Conservation (phyloP, 2,113 vertebrate genomes). For the Vimba vimba region DNA sequence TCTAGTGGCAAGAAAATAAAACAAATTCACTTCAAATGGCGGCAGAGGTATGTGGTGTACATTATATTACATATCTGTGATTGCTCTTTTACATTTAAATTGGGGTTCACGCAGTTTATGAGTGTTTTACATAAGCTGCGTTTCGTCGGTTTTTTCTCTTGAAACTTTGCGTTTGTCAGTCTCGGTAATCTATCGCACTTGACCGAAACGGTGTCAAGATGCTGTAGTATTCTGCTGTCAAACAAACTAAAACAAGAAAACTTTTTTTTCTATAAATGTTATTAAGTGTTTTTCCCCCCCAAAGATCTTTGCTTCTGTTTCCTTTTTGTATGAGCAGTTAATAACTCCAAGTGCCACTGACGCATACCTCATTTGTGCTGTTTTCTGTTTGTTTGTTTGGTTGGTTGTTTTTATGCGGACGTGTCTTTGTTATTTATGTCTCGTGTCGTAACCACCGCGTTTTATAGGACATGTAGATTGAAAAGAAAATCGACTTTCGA, state of each 20-base stretch:
- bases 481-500: background rate
- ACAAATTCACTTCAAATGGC: slow-evolving; percentile 64
- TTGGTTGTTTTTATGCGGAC: background rate
- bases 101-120: background rate
- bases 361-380: background rate
- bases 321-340: background rate
- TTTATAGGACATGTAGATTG: background rate
- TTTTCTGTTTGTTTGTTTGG: background rate
- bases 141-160: background rate
- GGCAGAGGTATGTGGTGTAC: slow-evolving; percentile 65
- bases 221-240: background rate
- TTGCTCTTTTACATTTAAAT: background rate
- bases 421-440: background rate
- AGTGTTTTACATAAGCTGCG: background rate
- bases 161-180: background rate
- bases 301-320: background rate
- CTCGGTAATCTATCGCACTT: background rate
- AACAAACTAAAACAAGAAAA: too few relatives aligned
- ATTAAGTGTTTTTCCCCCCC: too few relatives aligned
- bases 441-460: background rate
- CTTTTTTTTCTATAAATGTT: background rate
- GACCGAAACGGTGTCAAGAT: background rate
- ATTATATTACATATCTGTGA: background rate
- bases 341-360: background rate
- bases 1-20: slow-evolving; percentile 41